phyloP scores from a whole-genome alignment of 1,140 invertebrate genomes.

The Caerostris darwini region DNA sequence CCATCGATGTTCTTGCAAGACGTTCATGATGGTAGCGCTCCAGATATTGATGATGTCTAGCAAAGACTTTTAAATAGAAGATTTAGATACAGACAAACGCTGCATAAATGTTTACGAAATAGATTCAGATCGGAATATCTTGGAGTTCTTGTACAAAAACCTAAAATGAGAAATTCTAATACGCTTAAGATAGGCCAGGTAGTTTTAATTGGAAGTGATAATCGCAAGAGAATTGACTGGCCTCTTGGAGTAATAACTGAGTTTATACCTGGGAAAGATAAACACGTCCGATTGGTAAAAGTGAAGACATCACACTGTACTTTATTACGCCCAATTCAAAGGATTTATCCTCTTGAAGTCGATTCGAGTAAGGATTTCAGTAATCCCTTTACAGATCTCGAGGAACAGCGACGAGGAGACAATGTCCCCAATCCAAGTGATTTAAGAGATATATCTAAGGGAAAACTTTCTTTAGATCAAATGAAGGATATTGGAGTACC shows the following conservation, averaged over 20 bases:
- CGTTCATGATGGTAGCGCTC: too few species aligned
- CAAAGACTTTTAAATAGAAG: constrained; percentile 23
- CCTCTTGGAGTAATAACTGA: not conserved
- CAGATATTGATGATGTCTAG: constrained; percentile 44
- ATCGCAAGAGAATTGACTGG: not conserved
- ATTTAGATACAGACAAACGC: constrained; percentile 43
- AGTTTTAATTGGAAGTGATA: constrained; percentile 12
- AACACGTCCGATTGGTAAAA: not conserved
- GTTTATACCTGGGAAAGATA: not conserved
- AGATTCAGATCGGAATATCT: constrained; percentile 57
- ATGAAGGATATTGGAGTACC: too few species aligned
- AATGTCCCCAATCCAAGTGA: not conserved
- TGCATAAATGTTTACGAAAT: constrained; percentile 47
- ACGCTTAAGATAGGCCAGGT: not conserved
- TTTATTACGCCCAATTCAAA: constrained; percentile 19
- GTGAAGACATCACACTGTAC: not conserved
- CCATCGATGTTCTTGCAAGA: not conserved
- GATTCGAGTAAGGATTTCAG: constrained; percentile 4
- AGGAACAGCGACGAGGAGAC: not conserved
- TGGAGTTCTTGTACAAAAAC: constrained; percentile 45
- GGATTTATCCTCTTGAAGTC: constrained; percentile 40
- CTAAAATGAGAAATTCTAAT: not conserved
- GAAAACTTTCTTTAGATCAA: too few species aligned
- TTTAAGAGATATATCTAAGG: too few species aligned
- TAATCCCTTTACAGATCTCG: not conserved